A percentile compares a stretch with the other conserved stretches of the same genome.
Conservation (phyloP, 1,140 invertebrate genomes). For the Diabrotica undecimpunctata region DNA sequence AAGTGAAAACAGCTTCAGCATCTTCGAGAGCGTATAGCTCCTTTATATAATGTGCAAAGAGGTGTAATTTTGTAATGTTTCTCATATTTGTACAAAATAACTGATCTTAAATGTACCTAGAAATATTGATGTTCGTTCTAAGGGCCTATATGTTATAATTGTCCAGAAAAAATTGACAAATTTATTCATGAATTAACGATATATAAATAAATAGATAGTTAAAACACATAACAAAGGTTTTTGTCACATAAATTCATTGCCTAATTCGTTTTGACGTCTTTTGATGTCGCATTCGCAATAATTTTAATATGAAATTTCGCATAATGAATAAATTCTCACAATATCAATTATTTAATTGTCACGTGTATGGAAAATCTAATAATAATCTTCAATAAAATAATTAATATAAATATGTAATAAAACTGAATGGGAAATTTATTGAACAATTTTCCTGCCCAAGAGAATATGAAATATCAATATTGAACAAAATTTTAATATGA, state of each 20-base stretch:
- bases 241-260: not conserved
- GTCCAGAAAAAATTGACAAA: too few relatives aligned
- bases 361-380: not conserved
- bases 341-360: not conserved
- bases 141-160: too few relatives aligned
- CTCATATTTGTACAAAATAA: too few relatives aligned
- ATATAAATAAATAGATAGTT: too few relatives aligned
- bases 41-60: too few relatives aligned
- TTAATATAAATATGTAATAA: conserved; percentile 3
- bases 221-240: too few relatives aligned
- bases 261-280: not conserved
- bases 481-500: not conserved
- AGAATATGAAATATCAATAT: not conserved
- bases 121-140: too few relatives aligned
- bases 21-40: too few relatives aligned
- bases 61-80: too few relatives aligned
- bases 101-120: too few relatives aligned
- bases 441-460: not conserved
- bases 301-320: conserved; percentile 3
- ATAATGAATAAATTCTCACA: not conserved
- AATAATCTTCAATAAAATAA: not conserved
- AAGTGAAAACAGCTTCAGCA: too few relatives aligned
- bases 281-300: not conserved
- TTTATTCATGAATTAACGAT: too few relatives aligned
- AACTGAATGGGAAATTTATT: not conserved